Evolutionary conservation across 2,113 vertebrate species (phyloP), one percentile per base, ranked within the genome.

Genomic region (Pheucticus melanocephalus): DNA sequence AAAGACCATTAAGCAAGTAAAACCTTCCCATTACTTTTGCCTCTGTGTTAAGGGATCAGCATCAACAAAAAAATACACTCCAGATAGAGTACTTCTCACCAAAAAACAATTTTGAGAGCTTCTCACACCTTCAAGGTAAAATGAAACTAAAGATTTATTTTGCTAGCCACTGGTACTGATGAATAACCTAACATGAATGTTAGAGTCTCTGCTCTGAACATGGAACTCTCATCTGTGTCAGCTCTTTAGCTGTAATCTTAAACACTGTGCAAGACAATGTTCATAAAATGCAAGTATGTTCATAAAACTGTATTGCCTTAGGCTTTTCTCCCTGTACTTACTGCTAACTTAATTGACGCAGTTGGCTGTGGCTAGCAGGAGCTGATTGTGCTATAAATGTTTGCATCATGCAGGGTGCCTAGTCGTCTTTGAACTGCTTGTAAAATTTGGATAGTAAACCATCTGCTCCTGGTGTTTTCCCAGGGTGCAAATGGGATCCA

Each of bases 391-490:
- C 48, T 31, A 8, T 66, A 73, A 95, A 81, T 56, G 51, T 83
- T 90, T 68, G 33, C 73, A 50, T 11, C 61, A 48, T 33, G 42
- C 66, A 94, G 85, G 68, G 70, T 92, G 70, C 66, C 69, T 79
- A 50, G 33, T 92, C 71, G 72, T 92, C 39, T 92, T 82, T 82
- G 89, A 89, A 93, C 30, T 0, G 2, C 92, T 90, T 90, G 40
- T 88, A 94, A 94, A 94, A 79, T 57, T 33, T 86, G 44, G 60
- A 57, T 88, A 78, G 48, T 22, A 60, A 96, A 77, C 94, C 91
- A 93, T 95, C 90, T 96, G 91, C 91, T 97, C 61, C 53, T 65
- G 54, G 75, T 70, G 44, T 95, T 96, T 95, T 95, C 92, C 87
- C 80, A 95, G 76, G 65, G 80, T 86, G 61, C 39, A 93, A 73